phyloP scores from a whole-genome alignment of 2,888 invertebrate genomes.

The Drosophila peninsularis region DNA sequence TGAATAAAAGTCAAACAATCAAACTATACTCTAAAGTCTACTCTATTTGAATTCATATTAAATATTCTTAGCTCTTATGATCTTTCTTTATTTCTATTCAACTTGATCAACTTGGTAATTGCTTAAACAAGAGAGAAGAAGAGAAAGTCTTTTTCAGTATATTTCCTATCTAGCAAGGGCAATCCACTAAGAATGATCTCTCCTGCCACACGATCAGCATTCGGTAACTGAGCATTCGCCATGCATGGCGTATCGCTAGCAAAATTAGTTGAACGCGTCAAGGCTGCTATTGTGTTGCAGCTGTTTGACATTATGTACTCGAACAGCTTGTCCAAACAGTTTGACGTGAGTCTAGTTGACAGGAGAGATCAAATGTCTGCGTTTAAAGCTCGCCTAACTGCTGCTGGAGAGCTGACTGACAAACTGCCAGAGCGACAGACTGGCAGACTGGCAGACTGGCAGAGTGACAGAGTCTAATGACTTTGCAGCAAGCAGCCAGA shows the following conservation, averaged over 20 bases:
- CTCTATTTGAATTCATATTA: too few species aligned
- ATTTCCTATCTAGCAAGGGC: not conserved
- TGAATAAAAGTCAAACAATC: too few species aligned
- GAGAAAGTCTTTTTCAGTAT: not conserved
- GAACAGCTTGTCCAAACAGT: constrained; percentile 56
- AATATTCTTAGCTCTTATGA: too few species aligned
- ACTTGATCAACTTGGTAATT: too few species aligned
- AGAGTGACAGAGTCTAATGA: constrained; percentile 66
- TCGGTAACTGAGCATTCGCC: constrained; percentile 1
- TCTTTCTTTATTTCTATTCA: too few species aligned
- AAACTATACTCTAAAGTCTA: too few species aligned
- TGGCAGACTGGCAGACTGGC: constrained; percentile 14
- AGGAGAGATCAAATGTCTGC: constrained; percentile 70
- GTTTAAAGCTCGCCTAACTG: constrained; percentile 29
- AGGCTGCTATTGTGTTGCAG: constrained; percentile 35
- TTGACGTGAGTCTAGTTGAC: constrained; percentile 69
- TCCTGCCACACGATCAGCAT: not conserved
- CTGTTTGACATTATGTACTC: constrained; percentile 61
- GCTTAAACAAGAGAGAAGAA: not conserved
- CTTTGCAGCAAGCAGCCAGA: constrained; percentile 49
- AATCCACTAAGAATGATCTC: not conserved
- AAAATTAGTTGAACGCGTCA: constrained; percentile 16
- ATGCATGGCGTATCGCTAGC: constrained; percentile 9
- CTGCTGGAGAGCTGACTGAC: constrained; percentile 15
- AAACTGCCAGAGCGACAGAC: constrained; percentile 28